Base-by-base conservation (phyloP, 1,140 invertebrate species). In the Drosophila tropicalis region DNA sequence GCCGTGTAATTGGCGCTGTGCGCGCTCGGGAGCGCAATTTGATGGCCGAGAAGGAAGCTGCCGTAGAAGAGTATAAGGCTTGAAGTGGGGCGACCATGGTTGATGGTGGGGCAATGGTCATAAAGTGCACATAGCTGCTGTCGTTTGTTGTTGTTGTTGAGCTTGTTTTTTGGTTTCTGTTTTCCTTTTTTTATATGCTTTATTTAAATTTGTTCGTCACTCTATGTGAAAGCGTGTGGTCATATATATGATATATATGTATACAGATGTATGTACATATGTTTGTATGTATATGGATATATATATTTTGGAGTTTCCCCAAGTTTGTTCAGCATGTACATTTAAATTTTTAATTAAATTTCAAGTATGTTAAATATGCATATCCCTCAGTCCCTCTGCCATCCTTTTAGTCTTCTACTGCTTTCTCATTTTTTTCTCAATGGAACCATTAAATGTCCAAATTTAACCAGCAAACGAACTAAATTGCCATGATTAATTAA, bases 311-410 rank as follows among this genome's bases (percentile, higher is more conserved):
- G 44, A 51, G 44, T 51, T 51, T 10, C 9, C 44, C 44, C 44
- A 51, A 29, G 58, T 76, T 62, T 67, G 57, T 57, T 54, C 51
- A 67, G 67, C 62, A 79, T 85, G 69, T 54, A 57, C 75, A 86
- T 82, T 86, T 86, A 79, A 76, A 83, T 83, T 87, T 87, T 86
- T 86, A 86, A 86, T 86, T 87, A 87, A 86, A 79, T 83, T 83
- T 76, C 76, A 87, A 86, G 81, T 83, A n/a, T 67, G 55, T 67
- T 75, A 66, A 66, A 72, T 79, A 76, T 84, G 75, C 61, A 80
- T 76, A 36, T 62, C 67, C 70, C 63, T 67, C 64, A 40, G 44
- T 22, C 17, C 4, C 17, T 19, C 44, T 22, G 0, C n/a, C 17
- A 19, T 17, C n/a, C 9, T 47, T 1, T 9, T 47, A 19, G 5